Conservation (phyloP, 2,113 vertebrate species). For the Diglossa brunneiventris region DNA sequence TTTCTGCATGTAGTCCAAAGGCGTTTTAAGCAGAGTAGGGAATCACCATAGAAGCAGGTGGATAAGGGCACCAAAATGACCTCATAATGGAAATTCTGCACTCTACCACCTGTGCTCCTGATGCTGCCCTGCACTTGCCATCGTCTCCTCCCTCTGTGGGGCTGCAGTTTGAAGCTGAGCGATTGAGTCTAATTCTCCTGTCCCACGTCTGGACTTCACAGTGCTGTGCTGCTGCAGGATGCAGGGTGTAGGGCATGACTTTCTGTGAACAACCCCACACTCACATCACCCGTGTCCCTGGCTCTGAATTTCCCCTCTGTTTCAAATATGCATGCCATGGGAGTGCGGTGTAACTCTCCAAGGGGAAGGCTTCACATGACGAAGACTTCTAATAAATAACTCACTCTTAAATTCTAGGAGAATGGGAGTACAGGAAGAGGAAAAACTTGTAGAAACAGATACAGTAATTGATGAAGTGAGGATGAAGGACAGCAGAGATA, state of each 20-base stretch:
- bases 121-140: background rate
- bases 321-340: background rate
- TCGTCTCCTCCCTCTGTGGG: background rate
- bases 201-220: background rate
- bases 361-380: background rate
- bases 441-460: background rate
- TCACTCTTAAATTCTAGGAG: background rate
- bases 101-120: background rate
- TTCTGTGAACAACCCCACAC: background rate
- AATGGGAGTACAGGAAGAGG: background rate
- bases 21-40: background rate
- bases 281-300: rapidly evolving
- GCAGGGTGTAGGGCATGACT: rapidly evolving
- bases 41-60: background rate
- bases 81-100: background rate
- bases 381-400: background rate
- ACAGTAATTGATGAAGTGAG: background rate
- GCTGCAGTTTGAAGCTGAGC: background rate
- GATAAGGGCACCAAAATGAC: background rate
- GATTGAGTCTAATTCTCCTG: background rate
- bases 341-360: background rate
- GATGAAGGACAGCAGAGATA: background rate
- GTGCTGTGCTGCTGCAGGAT: background rate
- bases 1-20: background rate
- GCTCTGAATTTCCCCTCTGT: background rate